A percentile compares a stretch with the other conserved stretches of the same genome.
These are phyloP conservation scores for Neomicropteryx cornuta DNA, from an alignment of 1,140 invertebrate genomes.

Conservation along the genomic window DNA sequence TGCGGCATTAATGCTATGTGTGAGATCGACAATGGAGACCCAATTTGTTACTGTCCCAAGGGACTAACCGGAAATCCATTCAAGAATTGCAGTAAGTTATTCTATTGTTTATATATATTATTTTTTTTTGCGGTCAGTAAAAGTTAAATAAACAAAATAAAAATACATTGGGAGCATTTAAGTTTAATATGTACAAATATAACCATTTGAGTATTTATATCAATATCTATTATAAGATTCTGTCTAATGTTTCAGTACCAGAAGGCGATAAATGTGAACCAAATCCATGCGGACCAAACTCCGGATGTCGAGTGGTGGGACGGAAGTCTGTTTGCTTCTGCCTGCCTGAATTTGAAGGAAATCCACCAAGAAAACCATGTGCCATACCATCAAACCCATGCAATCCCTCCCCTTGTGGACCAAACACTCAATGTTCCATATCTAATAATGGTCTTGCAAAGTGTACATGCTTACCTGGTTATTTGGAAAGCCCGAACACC, in stretches of 20 bases:
- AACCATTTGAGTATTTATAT: neutral
- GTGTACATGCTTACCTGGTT: conserved; percentile 75
- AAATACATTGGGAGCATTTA: neutral
- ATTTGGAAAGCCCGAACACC: conserved; percentile 76
- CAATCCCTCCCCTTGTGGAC: conserved; percentile 75
- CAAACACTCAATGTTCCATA: conserved; percentile 75
- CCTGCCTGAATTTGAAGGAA: conserved; percentile 78
- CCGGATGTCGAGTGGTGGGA: conserved; percentile 61
- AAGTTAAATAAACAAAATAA: no score
- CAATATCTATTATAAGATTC: conserved; percentile 5
- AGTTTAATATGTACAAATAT: neutral
- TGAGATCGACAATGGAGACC: conserved; percentile 74
- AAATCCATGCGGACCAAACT: conserved; percentile 76
- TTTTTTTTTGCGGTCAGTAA: no score
- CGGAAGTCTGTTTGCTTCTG: conserved; percentile 71
- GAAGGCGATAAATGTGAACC: conserved; percentile 73
- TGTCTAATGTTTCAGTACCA: conserved; percentile 51
- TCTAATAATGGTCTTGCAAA: conserved; percentile 74
- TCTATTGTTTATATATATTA: conserved; percentile 2
- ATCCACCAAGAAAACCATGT: conserved; percentile 60
- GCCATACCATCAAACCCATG: conserved; percentile 63
- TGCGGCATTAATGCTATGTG: conserved; percentile 76
- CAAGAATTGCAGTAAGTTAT: conserved; percentile 78
- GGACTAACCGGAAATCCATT: conserved; percentile 86
- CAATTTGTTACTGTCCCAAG: conserved; percentile 82